Evolutionary conservation across 2,113 vertebrate species (phyloP).

Genomic region (Campylomormyrus numenius): DNA sequence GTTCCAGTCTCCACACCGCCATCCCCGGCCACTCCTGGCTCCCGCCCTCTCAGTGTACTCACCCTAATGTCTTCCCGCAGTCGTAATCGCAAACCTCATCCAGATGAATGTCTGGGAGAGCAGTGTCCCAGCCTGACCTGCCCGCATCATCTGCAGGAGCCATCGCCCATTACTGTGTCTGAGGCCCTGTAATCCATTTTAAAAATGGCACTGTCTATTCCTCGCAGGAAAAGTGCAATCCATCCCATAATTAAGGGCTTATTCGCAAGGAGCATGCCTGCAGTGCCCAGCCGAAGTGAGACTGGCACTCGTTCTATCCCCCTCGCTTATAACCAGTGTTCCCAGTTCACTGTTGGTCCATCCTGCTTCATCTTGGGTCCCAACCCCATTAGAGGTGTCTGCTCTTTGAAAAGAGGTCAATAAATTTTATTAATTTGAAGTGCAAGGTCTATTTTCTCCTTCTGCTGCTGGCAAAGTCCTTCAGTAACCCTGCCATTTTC

Average conservation of each 20-base stretch:
- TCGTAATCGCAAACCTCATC: neutral
- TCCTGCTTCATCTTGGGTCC: neutral
- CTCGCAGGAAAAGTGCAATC: neutral
- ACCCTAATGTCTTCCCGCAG: neutral
- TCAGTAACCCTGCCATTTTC: neutral
- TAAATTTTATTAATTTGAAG: neutral
- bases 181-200: neutral
- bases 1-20: neutral
- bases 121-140: neutral
- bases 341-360: neutral
- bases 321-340: neutral
- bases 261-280: neutral
- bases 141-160: neutral
- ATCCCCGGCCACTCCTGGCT: neutral
- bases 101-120: neutral
- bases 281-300: neutral
- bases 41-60: neutral
- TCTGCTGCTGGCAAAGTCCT: neutral
- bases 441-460: neutral
- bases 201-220: neutral
- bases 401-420: neutral
- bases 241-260: neutral
- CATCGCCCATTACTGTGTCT: neutral
- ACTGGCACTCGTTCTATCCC: neutral
- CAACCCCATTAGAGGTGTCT: neutral